phyloP scores from a whole-genome alignment of 2,113 vertebrate genomes.

The Axis porcinus region DNA sequence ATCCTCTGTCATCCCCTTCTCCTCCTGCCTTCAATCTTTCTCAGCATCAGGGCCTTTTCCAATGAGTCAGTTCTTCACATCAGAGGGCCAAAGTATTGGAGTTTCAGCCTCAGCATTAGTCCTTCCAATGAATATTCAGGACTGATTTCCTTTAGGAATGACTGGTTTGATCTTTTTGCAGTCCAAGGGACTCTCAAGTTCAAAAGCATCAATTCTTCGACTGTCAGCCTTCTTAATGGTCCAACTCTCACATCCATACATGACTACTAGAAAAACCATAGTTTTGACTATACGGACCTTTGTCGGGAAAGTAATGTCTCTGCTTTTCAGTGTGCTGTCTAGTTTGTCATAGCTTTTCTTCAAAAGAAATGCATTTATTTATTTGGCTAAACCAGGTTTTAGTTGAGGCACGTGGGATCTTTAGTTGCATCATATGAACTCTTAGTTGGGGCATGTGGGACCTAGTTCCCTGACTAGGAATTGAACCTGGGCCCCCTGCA shows the following conservation, averaged over 20 bases:
- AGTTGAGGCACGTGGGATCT: neutral
- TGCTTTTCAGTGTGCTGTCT: neutral
- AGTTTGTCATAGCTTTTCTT: neutral
- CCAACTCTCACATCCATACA: neutral
- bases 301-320: neutral
- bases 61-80: neutral
- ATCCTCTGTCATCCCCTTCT: neutral
- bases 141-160: neutral
- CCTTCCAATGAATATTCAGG: neutral
- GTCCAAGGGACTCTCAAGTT: neutral
- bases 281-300: neutral
- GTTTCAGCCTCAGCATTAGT: neutral
- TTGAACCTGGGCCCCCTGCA: neutral
- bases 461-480: neutral
- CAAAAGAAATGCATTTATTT: neutral
- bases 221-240: neutral
- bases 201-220: neutral
- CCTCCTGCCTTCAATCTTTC: neutral
- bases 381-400: neutral
- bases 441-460: neutral
- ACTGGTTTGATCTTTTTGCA: neutral
- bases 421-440: neutral
- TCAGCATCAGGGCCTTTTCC: neutral
- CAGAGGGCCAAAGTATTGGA: neutral
- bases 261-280: neutral